These are phyloP conservation scores for Phylloscopus whistleri DNA, from an alignment of 2,113 vertebrate genomes.

Conservation along the genomic window DNA sequence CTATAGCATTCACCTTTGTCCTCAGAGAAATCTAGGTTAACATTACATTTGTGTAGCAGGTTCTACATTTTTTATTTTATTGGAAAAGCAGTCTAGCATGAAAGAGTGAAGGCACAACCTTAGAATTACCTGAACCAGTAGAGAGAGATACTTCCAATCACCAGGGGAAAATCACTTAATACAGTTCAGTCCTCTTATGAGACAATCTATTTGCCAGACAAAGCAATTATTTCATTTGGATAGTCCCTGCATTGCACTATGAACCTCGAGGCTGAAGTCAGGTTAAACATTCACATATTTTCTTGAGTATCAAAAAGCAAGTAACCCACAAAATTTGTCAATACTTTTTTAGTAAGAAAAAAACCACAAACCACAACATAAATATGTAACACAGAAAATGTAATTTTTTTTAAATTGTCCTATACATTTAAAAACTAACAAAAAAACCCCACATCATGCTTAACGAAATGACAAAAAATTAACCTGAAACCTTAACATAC, in stretches of 20 bases:
- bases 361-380: neutral
- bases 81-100: conserved; percentile 80
- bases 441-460: neutral
- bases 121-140: conserved; percentile 78
- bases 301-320: neutral
- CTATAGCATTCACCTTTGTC: conserved; percentile 63
- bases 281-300: neutral
- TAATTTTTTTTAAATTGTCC: neutral
- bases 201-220: conserved; percentile 58
- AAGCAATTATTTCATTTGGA: conserved; percentile 61
- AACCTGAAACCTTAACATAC: neutral
- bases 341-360: neutral
- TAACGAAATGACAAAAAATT: neutral
- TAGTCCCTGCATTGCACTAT: neutral
- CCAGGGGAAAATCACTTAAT: conserved; percentile 50
- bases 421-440: neutral
- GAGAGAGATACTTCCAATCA: conserved; percentile 51
- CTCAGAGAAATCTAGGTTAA: conserved; percentile 80
- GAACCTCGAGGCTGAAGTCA: neutral
- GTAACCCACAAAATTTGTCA: neutral
- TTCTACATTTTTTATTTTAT: conserved; percentile 87
- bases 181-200: conserved; percentile 63
- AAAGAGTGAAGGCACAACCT: conserved; percentile 70
- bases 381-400: neutral
- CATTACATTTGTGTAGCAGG: conserved; percentile 78